Base-by-base conservation (phyloP, 2,113 vertebrate genomes). In the Riparia riparia region DNA sequence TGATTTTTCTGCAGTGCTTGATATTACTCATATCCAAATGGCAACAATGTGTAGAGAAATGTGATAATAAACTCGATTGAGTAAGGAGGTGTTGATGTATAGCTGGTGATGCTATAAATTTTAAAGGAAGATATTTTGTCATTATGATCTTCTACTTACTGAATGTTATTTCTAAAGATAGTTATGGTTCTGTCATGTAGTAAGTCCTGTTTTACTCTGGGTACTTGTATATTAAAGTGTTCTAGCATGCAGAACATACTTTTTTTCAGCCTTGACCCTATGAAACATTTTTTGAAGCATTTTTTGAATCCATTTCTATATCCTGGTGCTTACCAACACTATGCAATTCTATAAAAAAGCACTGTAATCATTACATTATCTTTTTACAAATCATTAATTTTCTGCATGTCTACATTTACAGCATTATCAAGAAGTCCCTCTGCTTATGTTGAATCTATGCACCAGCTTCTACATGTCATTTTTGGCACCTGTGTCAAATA, bases 1-100 rank as follows among this genome's bases (percentile, higher is more conserved):
- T 0, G 1, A 24, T 69, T 91, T 94, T 89, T 73, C 66, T 86
- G 24, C 54, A 58, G 24, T 37, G 14, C 66, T 82, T 76, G 61
- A 32, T 79, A 87, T 70, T 94, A 58, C 57, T 96, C 79, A 80
- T 85, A 80, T 57, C 61, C 77, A 95, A 95, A 84, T 78, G 65
- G 51, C 65, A 70, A n/a, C 56, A 74, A 47, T 63, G 26, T 77
- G 77, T 85, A 88, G 73, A 80, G 49, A 54, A 94, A 74, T 54
- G 32, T 53, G 66, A 41, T 82, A 72, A 93, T 82, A 85, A 89
- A 93, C 89, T 81, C 78, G 58, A 50, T 77, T 60, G 61, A 77
- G 65, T 82, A 87, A 76, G 66, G 70, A 83, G 4, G n/a, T 95
- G 80, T 65, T 94, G 51, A 78, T 89, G 68, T n/a, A 26, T 44